Evolutionary conservation across 2,113 vertebrate species (phyloP), one percentile per base, ranked within the genome.

Genomic region (Ctenomys sociabilis): DNA sequence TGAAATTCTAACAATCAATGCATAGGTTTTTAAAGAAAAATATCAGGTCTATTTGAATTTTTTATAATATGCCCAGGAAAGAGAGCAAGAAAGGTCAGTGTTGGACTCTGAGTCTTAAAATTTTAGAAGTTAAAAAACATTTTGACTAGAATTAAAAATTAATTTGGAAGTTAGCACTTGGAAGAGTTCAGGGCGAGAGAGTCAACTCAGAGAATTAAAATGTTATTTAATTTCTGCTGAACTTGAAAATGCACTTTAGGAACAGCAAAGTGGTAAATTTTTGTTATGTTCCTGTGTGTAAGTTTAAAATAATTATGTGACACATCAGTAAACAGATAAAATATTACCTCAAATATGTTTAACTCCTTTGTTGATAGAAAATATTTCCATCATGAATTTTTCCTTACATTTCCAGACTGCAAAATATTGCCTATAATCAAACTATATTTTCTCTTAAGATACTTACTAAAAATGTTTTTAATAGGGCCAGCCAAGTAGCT

Each of bases 391-490:
- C 40, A 40, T 66, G 12, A 49, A 49, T 63, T 9, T 19, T 73
- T 19, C 24, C 59, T 35, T 57, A 37, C 64, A 88, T 66, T 2
- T 24, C 5, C 9, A 80, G 26, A 80, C 35, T 52, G 6, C 13
- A 66, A 73, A 85, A 61, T 88, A 43, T 66, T 81, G 12, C 45
- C 10, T 82, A 66, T n/a, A 37, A 40, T 13, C 54, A 91, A 87
- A 88, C 12, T 78, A 70, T 91, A 40, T 85, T 88, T 91, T 92
- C 16, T 35, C 7, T 54, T 49, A 17, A 7, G 8, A 11, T 12
- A 73, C 77, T 94, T 88, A 61, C 35, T 89, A 40, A 61, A 49
- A 13, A 68, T 57, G 54, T 57, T 70, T 85, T 32, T 85, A 96
- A 75, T 88, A 75, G 9, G 9, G 7, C 49, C 49, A 49, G 49